Percentiles rank a stretch among this genome's conserved stretches.
These are phyloP conservation scores for Rotaria sp. DNA, from an alignment of 2,888 invertebrate genomes.

Conservation along the genomic window DNA sequence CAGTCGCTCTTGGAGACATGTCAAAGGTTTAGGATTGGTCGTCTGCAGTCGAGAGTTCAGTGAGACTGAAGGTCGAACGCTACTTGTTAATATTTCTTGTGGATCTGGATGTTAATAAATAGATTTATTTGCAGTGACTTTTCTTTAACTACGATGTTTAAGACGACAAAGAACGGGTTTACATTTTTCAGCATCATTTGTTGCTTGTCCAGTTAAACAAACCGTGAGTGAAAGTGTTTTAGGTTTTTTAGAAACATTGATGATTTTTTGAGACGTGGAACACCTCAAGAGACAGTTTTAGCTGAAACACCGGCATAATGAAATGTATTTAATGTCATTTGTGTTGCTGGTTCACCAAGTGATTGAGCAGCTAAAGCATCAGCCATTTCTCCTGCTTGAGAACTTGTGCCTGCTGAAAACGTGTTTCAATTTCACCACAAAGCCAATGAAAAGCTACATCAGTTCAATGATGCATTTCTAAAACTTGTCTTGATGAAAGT, in stretches of 20 bases:
- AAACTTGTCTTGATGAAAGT: conserved; percentile 86
- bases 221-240: conserved; percentile 98
- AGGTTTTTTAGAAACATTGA: conserved; percentile 96
- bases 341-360: conserved; percentile 98
- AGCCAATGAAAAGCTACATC: conserved; percentile 98
- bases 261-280: conserved; percentile 84
- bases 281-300: conserved; percentile 98
- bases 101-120: conserved; percentile 97
- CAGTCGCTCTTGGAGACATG: too few relatives aligned
- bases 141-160: conserved; percentile 92
- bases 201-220: conserved; percentile 87
- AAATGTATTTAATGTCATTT: too few relatives aligned
- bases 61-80: too few relatives aligned
- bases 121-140: conserved; percentile 92
- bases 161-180: conserved; percentile 94
- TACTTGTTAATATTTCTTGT: too few relatives aligned
- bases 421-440: too few relatives aligned
- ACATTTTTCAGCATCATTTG: conserved; percentile 95
- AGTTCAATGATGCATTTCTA: conserved; percentile 86
- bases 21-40: too few relatives aligned
- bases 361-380: conserved; percentile 98
- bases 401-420: conserved; percentile 82
- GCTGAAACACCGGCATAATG: conserved; percentile 99
- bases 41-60: too few relatives aligned
- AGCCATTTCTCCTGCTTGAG: conserved; percentile 96